Percentiles rank a stretch among this genome's conserved stretches.
These are phyloP conservation scores for Aleiodes leptofemur DNA, from an alignment of 2,888 invertebrate genomes.

Conservation along the genomic window DNA sequence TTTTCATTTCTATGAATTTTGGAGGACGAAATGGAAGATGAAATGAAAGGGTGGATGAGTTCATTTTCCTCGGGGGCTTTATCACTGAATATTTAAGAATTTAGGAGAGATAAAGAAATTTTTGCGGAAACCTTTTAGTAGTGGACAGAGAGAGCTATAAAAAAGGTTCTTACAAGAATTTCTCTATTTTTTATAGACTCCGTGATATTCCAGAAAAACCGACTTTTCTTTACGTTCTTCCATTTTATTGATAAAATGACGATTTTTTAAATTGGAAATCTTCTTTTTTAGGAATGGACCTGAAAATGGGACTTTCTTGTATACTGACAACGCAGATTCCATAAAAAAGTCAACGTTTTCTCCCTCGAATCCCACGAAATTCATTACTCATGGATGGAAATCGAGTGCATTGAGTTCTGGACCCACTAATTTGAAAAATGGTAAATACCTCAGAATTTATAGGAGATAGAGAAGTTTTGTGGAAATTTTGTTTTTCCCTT, in stretches of 20 bases:
- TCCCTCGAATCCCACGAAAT: slow-evolving; percentile 70
- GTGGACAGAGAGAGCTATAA: no score
- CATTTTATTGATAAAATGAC: not conserved
- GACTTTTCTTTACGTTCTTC: no score
- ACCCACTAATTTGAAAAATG: slow-evolving; percentile 71
- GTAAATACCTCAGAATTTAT: slow-evolving; percentile 53
- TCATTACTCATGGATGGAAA: slow-evolving; percentile 77
- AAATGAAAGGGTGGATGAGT: not conserved
- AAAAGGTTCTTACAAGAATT: no score
- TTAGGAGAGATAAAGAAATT: no score
- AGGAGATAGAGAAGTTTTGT: no score
- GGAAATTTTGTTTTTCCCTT: no score
- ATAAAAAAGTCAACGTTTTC: slow-evolving; percentile 64
- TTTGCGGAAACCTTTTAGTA: no score
- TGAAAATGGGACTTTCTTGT: slow-evolving; percentile 63
- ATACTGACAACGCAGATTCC: slow-evolving; percentile 59
- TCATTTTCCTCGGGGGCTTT: no score
- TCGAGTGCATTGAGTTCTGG: slow-evolving; percentile 73
- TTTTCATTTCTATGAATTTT: slow-evolving; percentile 2
- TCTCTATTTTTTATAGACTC: no score
- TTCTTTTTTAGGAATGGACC: slow-evolving; percentile 62
- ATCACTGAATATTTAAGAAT: no score
- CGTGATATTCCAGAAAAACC: no score
- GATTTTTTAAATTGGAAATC: not conserved
- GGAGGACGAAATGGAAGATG: not conserved